Conservation (phyloP, 2,888 invertebrate genomes). For the Apotomis capreana region DNA sequence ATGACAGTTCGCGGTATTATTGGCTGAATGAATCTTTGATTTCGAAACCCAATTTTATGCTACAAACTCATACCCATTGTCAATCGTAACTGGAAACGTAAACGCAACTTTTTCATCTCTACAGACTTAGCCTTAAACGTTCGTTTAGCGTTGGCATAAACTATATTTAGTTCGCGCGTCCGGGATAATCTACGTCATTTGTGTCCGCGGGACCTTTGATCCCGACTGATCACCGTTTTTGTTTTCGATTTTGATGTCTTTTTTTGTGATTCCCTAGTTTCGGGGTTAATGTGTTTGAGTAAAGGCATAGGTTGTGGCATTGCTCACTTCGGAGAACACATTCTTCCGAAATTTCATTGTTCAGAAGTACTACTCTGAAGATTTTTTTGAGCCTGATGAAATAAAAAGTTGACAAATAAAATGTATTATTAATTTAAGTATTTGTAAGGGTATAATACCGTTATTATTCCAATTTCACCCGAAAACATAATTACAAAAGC, state of each 20-base stretch:
- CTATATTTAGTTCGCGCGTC: conserved; percentile 79
- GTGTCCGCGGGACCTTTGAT: conserved; percentile 59
- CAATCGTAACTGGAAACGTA: neutral
- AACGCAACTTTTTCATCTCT: conserved; percentile 12
- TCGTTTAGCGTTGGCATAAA: conserved; percentile 55
- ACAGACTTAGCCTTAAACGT: conserved; percentile 55
- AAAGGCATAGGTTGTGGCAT: neutral
- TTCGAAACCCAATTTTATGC: no score
- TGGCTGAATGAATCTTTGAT: no score
- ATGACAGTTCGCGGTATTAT: no score
- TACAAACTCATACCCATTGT: no score
- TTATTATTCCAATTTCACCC: neutral
- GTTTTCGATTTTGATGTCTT: conserved; percentile 44
- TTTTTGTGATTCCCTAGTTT: conserved; percentile 46
- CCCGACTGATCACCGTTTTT: conserved; percentile 47
- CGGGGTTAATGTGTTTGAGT: conserved; percentile 20
- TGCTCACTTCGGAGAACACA: no score
- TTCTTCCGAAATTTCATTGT: no score
- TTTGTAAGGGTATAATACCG: neutral
- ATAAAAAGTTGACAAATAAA: no score
- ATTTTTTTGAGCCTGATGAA: no score
- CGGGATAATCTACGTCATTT: conserved; percentile 69
- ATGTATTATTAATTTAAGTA: no score
- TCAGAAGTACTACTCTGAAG: no score
- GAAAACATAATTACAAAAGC: neutral